Evolutionary conservation across 2,797 vertebrate species (phyloP), one percentile per base, ranked within the genome.

Genomic region (Cichlasoma orientale): DNA sequence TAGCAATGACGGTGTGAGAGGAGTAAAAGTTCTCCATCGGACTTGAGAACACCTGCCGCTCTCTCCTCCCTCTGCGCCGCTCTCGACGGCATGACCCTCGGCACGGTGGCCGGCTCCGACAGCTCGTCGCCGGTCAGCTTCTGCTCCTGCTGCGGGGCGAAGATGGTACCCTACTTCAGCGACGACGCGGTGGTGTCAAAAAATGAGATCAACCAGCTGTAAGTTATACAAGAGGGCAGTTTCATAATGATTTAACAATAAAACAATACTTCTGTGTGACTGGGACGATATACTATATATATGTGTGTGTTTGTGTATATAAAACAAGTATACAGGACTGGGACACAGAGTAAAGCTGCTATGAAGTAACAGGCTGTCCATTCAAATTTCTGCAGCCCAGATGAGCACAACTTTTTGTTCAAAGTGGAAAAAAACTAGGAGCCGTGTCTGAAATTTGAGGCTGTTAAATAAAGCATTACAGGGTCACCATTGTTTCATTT

Each of bases 191-290:
- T 97, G 72, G 97, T 96, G 91, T 97, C 97, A 9, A 97, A 96
- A 78, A 96, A 97, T 90, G 93, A 97, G 86, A 97, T 99, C 94
- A 96, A 96, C 90, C 97, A 97, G 92, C 94, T 98, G 98, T 99
- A 91, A 98, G 98, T 98, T 84, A 18, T 4, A 29, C 12, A 7
- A 19, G 7, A 50, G 16, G 50, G 9, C 8, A 19, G 25, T 72
- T 50, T 53, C 5, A 1, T 21, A 13, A 25, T 29, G 12, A 25
- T 72, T 18, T 53, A 19, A 29, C 18, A 3, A 16, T 14, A 4
- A 47, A 27, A 21, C 33, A 31, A 4, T 4, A 19, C 3, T 19
- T 31, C 2, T 8, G 2, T 19, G 7, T 41, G 21, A 8, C n/a
- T 23, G 31, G 21, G 11, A 12, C 44, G 2, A 4, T 11, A 29